These are phyloP conservation scores for Aphrophora alni DNA, from an alignment of 2,888 invertebrate genomes.

Conservation along the genomic window DNA sequence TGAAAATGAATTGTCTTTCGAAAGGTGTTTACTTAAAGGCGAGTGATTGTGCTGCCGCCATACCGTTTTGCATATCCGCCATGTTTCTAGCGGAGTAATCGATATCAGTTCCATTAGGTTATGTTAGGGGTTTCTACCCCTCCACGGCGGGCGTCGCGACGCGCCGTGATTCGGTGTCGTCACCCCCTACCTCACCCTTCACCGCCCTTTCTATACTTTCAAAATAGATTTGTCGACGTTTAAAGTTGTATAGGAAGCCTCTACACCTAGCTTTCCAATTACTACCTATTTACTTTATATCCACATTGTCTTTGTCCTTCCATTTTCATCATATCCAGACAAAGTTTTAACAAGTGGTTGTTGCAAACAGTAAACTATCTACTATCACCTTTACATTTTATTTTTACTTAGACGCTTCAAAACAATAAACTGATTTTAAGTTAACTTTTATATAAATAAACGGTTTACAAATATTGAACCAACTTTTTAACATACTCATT, in stretches of 20 bases:
- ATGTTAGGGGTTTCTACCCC: conserved; percentile 12
- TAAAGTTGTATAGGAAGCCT: conserved; percentile 20
- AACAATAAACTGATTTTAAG: too few relatives aligned
- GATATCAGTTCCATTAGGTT: conserved; percentile 2
- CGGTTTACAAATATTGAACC: too few relatives aligned
- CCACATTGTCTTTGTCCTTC: not conserved
- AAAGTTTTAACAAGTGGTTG: not conserved
- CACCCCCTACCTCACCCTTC: conserved; percentile 2
- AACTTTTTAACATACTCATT: too few relatives aligned
- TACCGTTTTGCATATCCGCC: conserved; percentile 1
- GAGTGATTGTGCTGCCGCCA: not conserved
- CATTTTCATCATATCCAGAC: not conserved
- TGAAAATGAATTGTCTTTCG: not conserved
- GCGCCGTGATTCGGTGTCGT: conserved; percentile 28
- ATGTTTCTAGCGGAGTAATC: not conserved
- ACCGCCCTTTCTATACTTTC: not conserved
- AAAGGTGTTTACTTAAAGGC: not conserved
- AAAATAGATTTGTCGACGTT: conserved; percentile 38
- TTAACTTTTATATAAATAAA: too few relatives aligned
- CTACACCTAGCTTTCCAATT: conserved; percentile 10
- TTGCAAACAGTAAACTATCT: not conserved
- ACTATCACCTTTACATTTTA: too few relatives aligned
- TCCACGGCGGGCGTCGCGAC: conserved; percentile 21
- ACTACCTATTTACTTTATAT: not conserved
- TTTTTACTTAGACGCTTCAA: too few relatives aligned